Evolutionary conservation across 2,797 vertebrate genomes (phyloP).

Genomic region (Chiroxiphia lanceolata): DNA sequence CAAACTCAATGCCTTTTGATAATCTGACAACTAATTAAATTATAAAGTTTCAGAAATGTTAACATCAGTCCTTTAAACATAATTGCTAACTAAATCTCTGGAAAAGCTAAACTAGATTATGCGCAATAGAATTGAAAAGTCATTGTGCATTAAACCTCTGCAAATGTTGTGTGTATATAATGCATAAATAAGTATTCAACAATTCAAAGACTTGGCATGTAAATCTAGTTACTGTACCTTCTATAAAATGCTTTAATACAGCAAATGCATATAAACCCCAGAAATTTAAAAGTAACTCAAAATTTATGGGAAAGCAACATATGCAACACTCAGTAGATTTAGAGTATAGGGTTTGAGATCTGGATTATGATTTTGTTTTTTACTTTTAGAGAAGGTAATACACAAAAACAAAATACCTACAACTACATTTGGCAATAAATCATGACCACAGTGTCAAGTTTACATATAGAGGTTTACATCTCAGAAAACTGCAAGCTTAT

Average conservation of each 20-base stretch:
- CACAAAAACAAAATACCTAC: neutral
- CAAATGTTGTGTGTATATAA: constrained; percentile 65
- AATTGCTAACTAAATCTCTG: constrained; percentile 65
- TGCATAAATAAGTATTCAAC: constrained; percentile 59
- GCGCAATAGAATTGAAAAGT: constrained; percentile 55
- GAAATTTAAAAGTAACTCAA: neutral
- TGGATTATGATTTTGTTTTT: neutral
- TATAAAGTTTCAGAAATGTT: constrained; percentile 71
- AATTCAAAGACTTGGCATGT: constrained; percentile 17
- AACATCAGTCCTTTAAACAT: constrained; percentile 69
- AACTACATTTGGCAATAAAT: neutral
- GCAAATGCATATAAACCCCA: neutral
- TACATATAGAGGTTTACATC: neutral
- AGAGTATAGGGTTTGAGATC: neutral
- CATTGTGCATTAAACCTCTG: constrained; percentile 63
- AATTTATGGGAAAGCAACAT: neutral
- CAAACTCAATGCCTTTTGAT: constrained; percentile 70
- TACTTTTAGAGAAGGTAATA: neutral
- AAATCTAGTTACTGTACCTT: constrained; percentile 9
- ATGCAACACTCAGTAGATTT: neutral
- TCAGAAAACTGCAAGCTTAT: neutral
- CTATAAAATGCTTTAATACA: neutral
- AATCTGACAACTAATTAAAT: constrained; percentile 75
- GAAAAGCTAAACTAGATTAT: constrained; percentile 65
- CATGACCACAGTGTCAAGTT: neutral